These are phyloP conservation scores for Melanerpes aurifrons DNA, from an alignment of 2,113 vertebrate genomes.

Conservation along the genomic window DNA sequence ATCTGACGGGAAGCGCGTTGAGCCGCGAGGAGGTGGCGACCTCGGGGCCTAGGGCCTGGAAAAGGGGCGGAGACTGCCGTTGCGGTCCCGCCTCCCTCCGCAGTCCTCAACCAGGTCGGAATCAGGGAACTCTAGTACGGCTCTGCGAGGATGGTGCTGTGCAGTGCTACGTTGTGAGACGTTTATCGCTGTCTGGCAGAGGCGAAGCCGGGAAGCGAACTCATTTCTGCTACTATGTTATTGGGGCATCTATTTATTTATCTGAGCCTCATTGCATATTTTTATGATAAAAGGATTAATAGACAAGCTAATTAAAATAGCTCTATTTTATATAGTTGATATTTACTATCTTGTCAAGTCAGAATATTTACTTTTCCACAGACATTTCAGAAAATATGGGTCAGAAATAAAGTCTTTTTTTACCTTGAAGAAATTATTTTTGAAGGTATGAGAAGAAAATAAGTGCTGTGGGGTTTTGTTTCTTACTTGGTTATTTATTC, in stretches of 20 bases:
- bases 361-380: background rate
- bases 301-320: background rate
- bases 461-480: background rate
- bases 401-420: fast-evolving
- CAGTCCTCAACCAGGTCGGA: too few relatives aligned
- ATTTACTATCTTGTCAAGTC: fast-evolving
- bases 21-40: too few relatives aligned
- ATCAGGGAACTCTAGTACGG: too few relatives aligned
- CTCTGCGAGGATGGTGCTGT: too few relatives aligned
- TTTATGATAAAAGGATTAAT: background rate
- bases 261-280: background rate
- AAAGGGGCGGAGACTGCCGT: too few relatives aligned
- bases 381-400: too few relatives aligned
- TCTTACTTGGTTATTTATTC: background rate
- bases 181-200: too few relatives aligned
- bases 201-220: too few relatives aligned
- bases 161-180: too few relatives aligned
- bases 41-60: too few relatives aligned
- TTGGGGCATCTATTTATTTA: fast-evolving
- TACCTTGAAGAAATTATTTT: fast-evolving
- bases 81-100: too few relatives aligned
- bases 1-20: too few relatives aligned
- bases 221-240: background rate
- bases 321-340: background rate
- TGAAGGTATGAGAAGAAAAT: background rate